These are phyloP conservation scores for Nebria salina DNA, from an alignment of 2,888 invertebrate genomes.

Conservation along the genomic window DNA sequence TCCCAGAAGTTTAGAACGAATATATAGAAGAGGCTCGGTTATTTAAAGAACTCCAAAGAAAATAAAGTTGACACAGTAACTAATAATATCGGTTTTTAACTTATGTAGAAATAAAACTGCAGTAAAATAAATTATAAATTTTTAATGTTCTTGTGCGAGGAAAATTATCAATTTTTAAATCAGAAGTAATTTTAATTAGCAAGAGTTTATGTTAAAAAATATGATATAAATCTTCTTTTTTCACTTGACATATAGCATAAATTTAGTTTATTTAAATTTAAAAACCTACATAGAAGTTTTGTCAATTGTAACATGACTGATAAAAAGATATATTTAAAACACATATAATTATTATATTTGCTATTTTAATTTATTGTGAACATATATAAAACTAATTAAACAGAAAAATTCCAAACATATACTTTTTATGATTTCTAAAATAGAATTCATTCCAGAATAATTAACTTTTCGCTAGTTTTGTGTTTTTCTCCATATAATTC, in stretches of 20 bases:
- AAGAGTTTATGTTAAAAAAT: not conserved
- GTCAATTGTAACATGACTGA: no score
- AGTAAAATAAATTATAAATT: not conserved
- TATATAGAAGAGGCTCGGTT: not conserved
- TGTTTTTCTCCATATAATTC: no score
- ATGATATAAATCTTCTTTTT: not conserved
- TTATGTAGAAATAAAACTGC: not conserved
- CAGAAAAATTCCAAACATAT: no score
- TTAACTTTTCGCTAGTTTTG: no score
- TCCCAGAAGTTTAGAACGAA: not conserved
- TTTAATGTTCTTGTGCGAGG: not conserved
- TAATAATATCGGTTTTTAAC: slow-evolving; percentile 9
- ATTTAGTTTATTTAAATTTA: no score
- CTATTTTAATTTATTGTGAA: no score
- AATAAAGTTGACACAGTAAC: slow-evolving; percentile 5
- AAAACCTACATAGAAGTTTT: no score
- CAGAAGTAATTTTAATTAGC: not conserved
- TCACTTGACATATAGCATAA: not conserved
- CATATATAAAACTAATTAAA: no score
- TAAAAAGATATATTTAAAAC: no score
- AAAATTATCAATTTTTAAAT: not conserved
- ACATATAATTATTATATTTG: no score
- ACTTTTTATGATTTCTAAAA: no score
- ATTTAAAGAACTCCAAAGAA: slow-evolving; percentile 23
- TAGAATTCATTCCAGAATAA: no score